Conservation (phyloP, 1,140 invertebrate species). For the Trichonephila clavipes region DNA sequence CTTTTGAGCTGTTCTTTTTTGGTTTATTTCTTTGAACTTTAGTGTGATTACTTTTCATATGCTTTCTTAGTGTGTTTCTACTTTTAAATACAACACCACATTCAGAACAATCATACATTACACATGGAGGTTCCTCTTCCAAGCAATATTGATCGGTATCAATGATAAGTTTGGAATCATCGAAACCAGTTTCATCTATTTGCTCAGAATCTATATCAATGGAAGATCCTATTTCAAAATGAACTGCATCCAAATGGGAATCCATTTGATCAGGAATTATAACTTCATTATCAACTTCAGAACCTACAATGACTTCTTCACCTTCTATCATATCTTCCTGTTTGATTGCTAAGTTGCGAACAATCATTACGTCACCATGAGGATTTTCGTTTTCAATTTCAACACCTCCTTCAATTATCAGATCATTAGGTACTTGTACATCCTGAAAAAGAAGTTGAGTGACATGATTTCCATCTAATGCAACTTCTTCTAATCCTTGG, state of each 20-base stretch:
- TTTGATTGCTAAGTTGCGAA: slow-evolving; percentile 76
- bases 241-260: slow-evolving; percentile 42
- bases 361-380: slow-evolving; percentile 77
- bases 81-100: slow-evolving; percentile 78
- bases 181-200: slow-evolving; percentile 70
- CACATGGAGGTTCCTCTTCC: background rate
- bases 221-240: slow-evolving; percentile 62
- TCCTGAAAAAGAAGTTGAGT: slow-evolving; percentile 75
- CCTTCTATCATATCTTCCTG: slow-evolving; percentile 77
- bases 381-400: slow-evolving; percentile 76
- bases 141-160: slow-evolving; percentile 32
- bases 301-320: slow-evolving; percentile 76
- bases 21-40: slow-evolving; percentile 75
- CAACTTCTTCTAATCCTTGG: slow-evolving; percentile 75
- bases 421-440: slow-evolving; percentile 69
- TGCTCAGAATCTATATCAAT: slow-evolving; percentile 68
- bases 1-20: slow-evolving; percentile 63
- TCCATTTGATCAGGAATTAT: slow-evolving; percentile 76
- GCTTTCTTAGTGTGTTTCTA: slow-evolving; percentile 78
- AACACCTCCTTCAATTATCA: slow-evolving; percentile 76
- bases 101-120: slow-evolving; percentile 77
- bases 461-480: slow-evolving; percentile 61
- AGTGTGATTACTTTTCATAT: slow-evolving; percentile 77
- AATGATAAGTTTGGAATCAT: slow-evolving; percentile 69
- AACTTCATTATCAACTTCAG: slow-evolving; percentile 77